These are phyloP conservation scores for Balaeniceps rex DNA, from an alignment of 2,113 vertebrate species.

Conservation along the genomic window DNA sequence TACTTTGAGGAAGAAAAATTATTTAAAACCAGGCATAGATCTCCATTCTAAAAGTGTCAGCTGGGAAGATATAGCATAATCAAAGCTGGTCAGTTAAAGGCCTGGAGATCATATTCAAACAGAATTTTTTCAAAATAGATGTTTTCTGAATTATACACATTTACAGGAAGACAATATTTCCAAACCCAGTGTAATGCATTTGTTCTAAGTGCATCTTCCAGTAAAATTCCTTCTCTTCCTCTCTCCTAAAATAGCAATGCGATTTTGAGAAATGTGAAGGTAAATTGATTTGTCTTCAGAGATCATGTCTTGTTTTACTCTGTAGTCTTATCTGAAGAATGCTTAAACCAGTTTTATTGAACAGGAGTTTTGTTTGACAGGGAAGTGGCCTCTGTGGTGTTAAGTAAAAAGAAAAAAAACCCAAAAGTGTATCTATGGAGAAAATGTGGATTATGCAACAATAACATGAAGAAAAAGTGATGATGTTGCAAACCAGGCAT, in stretches of 20 bases:
- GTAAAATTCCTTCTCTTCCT: not conserved
- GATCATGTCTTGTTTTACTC: accelerated
- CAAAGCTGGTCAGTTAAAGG: not conserved
- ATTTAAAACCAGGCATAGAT: not conserved
- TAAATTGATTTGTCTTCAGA: not conserved
- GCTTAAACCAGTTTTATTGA: not conserved
- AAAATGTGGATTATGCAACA: not conserved
- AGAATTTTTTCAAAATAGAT: not conserved
- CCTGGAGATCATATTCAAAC: not conserved
- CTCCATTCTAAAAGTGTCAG: not conserved
- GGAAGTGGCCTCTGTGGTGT: accelerated
- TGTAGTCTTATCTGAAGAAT: not conserved
- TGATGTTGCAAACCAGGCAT: not conserved
- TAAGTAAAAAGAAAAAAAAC: not conserved
- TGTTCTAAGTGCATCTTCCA: not conserved
- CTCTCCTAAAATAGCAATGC: not conserved
- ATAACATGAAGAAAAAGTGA: not conserved
- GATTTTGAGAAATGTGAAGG: not conserved
- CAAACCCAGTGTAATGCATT: not conserved
- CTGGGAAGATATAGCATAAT: not conserved
- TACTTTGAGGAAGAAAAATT: not conserved
- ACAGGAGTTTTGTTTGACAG: not conserved
- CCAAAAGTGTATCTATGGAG: not conserved
- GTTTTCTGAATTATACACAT: not conserved
- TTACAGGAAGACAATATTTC: not conserved